phyloP scores from a whole-genome alignment of 2,797 vertebrate species.

The Furcifer pardalis region DNA sequence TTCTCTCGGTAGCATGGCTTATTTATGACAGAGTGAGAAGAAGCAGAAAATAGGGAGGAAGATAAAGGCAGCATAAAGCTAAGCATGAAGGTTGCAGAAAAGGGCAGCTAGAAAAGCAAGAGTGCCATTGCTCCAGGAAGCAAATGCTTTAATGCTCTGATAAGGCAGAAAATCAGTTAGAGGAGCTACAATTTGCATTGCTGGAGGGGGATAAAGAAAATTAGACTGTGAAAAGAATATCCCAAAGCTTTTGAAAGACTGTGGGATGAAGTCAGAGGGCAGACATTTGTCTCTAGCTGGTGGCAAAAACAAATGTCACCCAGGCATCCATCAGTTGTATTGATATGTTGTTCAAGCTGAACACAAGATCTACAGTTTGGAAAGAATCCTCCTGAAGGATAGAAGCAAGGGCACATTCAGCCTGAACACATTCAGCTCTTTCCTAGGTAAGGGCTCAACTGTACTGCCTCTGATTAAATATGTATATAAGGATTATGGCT shows the following conservation, averaged over 20 bases:
- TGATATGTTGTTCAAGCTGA: not conserved
- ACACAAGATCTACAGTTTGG: not conserved
- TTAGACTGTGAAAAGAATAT: not conserved
- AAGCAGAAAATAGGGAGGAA: slow-evolving; percentile 24
- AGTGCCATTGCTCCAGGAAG: slow-evolving; percentile 35
- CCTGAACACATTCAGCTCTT: not conserved
- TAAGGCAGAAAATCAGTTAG: slow-evolving; percentile 24
- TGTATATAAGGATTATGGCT: not conserved
- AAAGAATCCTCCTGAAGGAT: not conserved
- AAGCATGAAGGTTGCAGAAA: slow-evolving; percentile 44
- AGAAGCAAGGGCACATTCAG: not conserved
- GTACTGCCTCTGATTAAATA: not conserved
- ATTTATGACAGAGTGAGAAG: slow-evolving; percentile 20
- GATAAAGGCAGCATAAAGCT: slow-evolving; percentile 30
- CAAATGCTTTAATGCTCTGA: slow-evolving; percentile 23
- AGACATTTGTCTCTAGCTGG: not conserved
- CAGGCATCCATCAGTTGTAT: not conserved
- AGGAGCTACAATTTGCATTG: slow-evolving; percentile 24
- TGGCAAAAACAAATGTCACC: not conserved
- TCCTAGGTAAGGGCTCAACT: not conserved
- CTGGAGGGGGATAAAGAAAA: not conserved
- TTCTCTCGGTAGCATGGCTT: not conserved
- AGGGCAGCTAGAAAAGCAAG: slow-evolving; percentile 29
- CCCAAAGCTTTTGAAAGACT: not conserved
- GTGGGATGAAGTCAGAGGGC: not conserved